Evolutionary conservation across 2,797 vertebrate species (phyloP), one percentile per base, ranked within the genome.

Genomic region (Trachops cirrhosus): DNA sequence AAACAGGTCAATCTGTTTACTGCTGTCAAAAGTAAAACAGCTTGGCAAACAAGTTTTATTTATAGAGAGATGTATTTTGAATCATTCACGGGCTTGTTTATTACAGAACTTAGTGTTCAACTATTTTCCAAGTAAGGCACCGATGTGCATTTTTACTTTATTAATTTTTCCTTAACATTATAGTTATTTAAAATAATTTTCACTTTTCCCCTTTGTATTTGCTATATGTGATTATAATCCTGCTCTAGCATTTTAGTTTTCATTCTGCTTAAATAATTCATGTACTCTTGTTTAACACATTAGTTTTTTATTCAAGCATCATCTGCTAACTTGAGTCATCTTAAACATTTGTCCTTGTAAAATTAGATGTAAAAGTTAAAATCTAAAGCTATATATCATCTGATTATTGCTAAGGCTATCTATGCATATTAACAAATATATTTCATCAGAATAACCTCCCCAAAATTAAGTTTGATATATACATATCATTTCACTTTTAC

Each of bases 141-240:
- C 12, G 41, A 44, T 37, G 41, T 11, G 86, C 0, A 48, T 9
- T 70, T 70, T 90, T 70, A 62, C 22, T 84, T 75, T 67, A 44
- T 68, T 90, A 50, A 44, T 21, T 85, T 82, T 70, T 29, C 57
- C 59, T 39, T 34, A 54, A 80, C 9, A 82, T 91, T 54, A 54
- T 83, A 70, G 3, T 50, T 67, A 96, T 68, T 94, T 50, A 84
- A 70, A 91, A 83, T 78, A 73, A 70, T 64, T 94, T n/a, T 78
- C 18, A 95, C 44, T 62, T 86, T 57, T 21, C 2, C 46, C 74
- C 14, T 88, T 86, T 86, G n/a, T 78, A 82, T 46, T 78, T 94
- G 24, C 4, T 34, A 39, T 22, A 74, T 57, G 24, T 24, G 74
- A 75, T 86, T 64, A 39, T 67, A 93, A 84, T 11, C 12, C 21